Conservation (phyloP, 2,113 vertebrate species). For the Rhabdomys dilectus region DNA sequence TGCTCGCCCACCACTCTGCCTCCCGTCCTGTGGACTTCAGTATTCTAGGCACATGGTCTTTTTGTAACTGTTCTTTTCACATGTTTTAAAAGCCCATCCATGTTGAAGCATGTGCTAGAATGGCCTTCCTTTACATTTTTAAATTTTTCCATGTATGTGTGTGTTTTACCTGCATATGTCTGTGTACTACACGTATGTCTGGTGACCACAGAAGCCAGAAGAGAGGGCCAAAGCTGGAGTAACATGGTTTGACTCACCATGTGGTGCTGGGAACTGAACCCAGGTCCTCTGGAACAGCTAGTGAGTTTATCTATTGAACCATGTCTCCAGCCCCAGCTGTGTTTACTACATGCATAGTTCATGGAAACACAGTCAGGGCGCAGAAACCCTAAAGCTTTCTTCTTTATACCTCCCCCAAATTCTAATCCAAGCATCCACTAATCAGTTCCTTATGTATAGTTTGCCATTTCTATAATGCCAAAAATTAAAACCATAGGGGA, state of each 20-base stretch:
- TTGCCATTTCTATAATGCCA: constrained; percentile 6
- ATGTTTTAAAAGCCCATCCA: not conserved
- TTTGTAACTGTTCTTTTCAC: not conserved
- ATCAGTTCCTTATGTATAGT: not conserved
- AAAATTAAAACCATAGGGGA: not conserved
- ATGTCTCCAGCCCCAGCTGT: not conserved
- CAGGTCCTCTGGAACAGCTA: not conserved
- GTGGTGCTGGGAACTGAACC: not conserved
- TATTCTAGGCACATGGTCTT: not conserved
- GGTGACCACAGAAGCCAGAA: not conserved
- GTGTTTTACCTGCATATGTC: not conserved
- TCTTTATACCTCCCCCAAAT: not conserved
- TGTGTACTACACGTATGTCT: not conserved
- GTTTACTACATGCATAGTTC: not conserved
- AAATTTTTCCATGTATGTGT: not conserved
- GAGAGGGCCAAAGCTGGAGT: not conserved
- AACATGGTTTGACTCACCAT: not conserved
- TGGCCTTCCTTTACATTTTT: not conserved
- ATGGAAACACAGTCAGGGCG: not conserved
- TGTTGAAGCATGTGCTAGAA: not conserved
- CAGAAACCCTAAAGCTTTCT: not conserved
- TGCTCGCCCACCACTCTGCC: no score
- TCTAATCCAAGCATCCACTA: not conserved
- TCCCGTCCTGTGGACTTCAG: not conserved
- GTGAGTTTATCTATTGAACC: not conserved